phyloP scores from a whole-genome alignment of 2,888 invertebrate genomes.

The Eupithecia vulgata region DNA sequence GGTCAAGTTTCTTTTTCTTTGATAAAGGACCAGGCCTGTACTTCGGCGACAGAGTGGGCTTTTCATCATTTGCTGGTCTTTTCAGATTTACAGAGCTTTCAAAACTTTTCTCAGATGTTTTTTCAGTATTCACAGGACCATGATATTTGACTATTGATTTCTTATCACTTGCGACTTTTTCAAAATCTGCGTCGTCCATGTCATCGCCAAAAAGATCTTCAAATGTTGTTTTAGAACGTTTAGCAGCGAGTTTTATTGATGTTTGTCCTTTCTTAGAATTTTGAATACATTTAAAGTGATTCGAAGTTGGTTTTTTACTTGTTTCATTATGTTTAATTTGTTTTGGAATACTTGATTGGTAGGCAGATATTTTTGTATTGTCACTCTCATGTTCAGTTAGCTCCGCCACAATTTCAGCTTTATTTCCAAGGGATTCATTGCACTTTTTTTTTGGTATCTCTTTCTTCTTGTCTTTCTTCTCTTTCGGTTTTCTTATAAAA shows the following conservation, averaged over 20 bases:
- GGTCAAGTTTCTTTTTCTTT: not conserved
- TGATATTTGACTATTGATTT: not conserved
- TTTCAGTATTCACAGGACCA: not conserved
- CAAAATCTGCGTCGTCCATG: not conserved
- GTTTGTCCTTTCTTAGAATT: not conserved
- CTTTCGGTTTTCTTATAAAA: not conserved
- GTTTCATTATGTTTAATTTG: not conserved
- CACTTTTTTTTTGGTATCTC: not conserved
- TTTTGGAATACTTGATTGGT: not conserved
- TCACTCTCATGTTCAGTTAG: not conserved
- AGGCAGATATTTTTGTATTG: not conserved
- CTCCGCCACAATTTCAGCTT: not conserved
- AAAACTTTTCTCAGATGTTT: not conserved
- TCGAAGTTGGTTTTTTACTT: not conserved
- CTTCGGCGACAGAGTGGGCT: not conserved
- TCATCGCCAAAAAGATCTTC: not conserved
- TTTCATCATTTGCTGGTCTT: slow-evolving; percentile 4
- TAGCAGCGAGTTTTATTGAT: not conserved
- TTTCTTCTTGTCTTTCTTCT: not conserved
- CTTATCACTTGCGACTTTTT: not conserved
- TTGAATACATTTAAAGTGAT: not conserved
- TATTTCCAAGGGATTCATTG: not conserved
- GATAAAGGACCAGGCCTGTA: not conserved
- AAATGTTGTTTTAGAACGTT: not conserved
- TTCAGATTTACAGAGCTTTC: not conserved